phyloP scores from a whole-genome alignment of 2,797 vertebrate species.

The Hemitrygon akajei region DNA sequence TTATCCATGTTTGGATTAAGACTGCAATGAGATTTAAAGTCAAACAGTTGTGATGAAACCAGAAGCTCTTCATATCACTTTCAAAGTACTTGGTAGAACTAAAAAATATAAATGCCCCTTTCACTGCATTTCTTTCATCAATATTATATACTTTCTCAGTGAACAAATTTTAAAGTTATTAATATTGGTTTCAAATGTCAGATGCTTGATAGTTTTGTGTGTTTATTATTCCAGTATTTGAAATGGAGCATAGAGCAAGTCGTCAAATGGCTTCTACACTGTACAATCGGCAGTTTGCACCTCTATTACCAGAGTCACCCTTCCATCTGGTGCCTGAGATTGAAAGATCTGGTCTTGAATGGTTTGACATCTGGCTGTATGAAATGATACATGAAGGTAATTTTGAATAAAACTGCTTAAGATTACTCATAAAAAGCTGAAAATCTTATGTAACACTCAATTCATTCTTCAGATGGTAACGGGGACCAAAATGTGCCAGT shows the following conservation, averaged over 20 bases:
- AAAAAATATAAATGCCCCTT: background rate
- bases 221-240: conserved; percentile 4
- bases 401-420: background rate
- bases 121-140: background rate
- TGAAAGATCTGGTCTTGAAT: conserved; percentile 34
- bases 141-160: background rate
- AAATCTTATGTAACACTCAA: background rate
- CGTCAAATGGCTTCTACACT: conserved; percentile 26
- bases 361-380: conserved; percentile 19
- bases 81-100: background rate
- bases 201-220: background rate
- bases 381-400: conserved; percentile 32
- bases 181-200: background rate
- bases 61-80: background rate
- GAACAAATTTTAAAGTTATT: background rate
- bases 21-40: too few species aligned
- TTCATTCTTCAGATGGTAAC: conserved; percentile 15
- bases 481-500: conserved; percentile 21
- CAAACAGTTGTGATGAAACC: too few species aligned
- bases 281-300: background rate
- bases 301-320: conserved; percentile 13
- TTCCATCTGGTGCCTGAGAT: conserved; percentile 17
- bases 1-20: too few species aligned
- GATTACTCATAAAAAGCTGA: background rate
- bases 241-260: conserved; percentile 15